These are phyloP conservation scores for Pachymerium ferrugineum DNA, from an alignment of 2,888 invertebrate genomes.

Conservation along the genomic window DNA sequence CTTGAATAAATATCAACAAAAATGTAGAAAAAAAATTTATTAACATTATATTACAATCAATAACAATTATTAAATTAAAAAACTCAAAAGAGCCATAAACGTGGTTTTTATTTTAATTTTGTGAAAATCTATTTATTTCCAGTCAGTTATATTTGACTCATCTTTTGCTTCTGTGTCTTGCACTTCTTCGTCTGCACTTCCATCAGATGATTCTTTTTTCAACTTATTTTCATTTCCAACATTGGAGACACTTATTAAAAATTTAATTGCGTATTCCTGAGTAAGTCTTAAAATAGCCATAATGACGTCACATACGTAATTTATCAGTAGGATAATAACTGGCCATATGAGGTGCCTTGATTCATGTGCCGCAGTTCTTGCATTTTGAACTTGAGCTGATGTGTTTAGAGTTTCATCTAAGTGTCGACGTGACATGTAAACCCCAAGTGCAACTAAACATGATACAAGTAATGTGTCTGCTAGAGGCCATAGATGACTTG, in stretches of 20 bases:
- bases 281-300: background rate
- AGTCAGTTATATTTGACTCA: background rate
- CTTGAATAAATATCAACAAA: background rate
- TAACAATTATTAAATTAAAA: too few species aligned
- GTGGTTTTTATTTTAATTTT: background rate
- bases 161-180: background rate
- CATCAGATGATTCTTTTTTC: background rate
- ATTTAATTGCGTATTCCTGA: conserved; percentile 27
- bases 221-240: background rate
- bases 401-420: background rate
- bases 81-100: too few species aligned
- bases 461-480: conserved; percentile 8
- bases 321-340: background rate
- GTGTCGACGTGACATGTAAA: background rate
- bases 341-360: conserved; percentile 27
- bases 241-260: conserved; percentile 2
- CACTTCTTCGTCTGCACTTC: background rate
- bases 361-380: background rate
- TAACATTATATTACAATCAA: too few species aligned
- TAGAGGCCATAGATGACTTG: conserved; percentile 25
- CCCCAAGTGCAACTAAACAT: background rate
- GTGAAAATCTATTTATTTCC: background rate
- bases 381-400: background rate
- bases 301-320: conserved; percentile 19
- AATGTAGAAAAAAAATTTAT: too few species aligned